These are phyloP conservation scores for Cromileptes altivelis DNA, from an alignment of 2,113 vertebrate species.

Conservation along the genomic window DNA sequence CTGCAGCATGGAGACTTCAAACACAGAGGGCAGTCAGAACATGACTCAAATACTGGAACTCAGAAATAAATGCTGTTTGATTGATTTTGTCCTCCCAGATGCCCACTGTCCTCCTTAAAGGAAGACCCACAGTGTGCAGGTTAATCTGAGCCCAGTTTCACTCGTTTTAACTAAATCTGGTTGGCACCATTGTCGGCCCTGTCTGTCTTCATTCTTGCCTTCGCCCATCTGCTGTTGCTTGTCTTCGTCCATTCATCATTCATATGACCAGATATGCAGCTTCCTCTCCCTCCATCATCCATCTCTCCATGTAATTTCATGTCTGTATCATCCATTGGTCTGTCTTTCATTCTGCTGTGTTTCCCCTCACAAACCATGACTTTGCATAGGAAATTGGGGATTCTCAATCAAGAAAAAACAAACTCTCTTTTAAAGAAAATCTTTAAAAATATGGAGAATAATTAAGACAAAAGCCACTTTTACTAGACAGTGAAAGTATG, in stretches of 20 bases:
- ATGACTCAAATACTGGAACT: background rate
- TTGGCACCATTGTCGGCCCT: background rate
- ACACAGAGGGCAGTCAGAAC: background rate
- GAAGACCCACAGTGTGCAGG: background rate
- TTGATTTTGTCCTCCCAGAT: background rate
- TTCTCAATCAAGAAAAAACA: background rate
- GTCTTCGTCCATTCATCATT: conserved; percentile 38
- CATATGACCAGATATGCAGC: conserved; percentile 23
- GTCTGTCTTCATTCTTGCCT: conserved; percentile 11
- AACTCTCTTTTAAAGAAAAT: too few species aligned
- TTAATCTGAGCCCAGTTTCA: conserved; percentile 13
- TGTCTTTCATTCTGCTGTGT: background rate
- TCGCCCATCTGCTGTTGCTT: conserved; percentile 42
- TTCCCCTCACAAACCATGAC: background rate
- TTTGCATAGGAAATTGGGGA: background rate
- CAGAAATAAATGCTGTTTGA: background rate
- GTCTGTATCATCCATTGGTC: background rate
- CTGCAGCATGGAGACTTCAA: background rate
- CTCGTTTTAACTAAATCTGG: conserved; percentile 7
- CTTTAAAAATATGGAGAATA: background rate
- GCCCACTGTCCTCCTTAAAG: background rate
- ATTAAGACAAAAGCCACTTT: background rate
- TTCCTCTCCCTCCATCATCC: conserved; percentile 1
- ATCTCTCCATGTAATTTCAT: background rate
- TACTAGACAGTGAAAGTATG: background rate